phyloP scores from a whole-genome alignment of 2,797 vertebrate genomes.

The Syndactyla subalaris region DNA sequence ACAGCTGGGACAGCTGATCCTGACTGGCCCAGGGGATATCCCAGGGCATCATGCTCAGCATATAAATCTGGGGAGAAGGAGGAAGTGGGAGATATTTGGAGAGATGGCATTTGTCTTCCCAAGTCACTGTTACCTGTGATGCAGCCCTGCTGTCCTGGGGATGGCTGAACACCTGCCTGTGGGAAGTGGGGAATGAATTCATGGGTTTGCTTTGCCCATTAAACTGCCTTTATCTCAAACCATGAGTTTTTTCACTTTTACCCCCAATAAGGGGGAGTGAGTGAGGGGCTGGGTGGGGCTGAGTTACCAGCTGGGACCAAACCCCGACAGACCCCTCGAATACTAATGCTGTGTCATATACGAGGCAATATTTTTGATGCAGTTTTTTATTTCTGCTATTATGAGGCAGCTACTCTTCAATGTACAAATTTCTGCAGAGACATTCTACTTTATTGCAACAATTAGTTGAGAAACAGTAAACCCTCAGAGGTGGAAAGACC shows the following conservation, averaged over 20 bases:
- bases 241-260: too few species aligned
- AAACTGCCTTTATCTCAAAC: too few species aligned
- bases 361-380: neutral
- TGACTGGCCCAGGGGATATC: fast-evolving
- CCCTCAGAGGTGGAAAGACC: neutral
- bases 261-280: too few species aligned
- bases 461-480: neutral
- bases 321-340: neutral
- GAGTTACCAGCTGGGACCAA: neutral
- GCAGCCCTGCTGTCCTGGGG: neutral
- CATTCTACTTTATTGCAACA: neutral
- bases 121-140: fast-evolving
- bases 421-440: neutral
- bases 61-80: fast-evolving
- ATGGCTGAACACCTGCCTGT: neutral
- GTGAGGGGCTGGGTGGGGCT: too few species aligned
- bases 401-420: neutral
- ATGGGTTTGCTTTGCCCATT: too few species aligned
- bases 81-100: fast-evolving
- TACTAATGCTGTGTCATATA: neutral
- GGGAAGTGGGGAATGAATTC: too few species aligned
- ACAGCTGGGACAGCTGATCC: neutral
- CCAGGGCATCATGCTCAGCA: neutral
- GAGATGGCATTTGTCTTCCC: neutral
- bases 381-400: neutral